A percentile compares a stretch with the other conserved stretches of the same genome.
Conservation (phyloP, 2,113 vertebrate species). For the Colius striatus region DNA sequence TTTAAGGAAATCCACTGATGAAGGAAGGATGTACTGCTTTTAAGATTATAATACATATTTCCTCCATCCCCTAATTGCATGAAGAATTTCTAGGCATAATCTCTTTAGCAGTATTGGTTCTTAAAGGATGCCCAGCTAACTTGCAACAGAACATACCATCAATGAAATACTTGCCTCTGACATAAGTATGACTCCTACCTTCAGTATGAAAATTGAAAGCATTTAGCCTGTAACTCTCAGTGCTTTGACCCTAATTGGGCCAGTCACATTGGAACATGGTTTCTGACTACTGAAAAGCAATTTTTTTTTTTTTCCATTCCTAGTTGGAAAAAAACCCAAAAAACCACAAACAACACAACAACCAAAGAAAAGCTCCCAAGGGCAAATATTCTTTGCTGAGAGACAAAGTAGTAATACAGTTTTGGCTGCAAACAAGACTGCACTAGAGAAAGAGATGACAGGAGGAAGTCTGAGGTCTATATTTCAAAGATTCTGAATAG, state of each 20-base stretch:
- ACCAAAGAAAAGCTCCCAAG: background rate
- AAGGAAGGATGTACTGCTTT: background rate
- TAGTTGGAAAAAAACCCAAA: background rate
- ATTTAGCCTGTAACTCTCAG: conserved; percentile 28
- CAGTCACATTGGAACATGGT: conserved; percentile 7
- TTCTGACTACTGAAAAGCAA: background rate
- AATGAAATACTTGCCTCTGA: conserved; percentile 1
- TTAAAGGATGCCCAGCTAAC: background rate
- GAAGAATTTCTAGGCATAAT: background rate
- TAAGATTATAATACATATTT: background rate
- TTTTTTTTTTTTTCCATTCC: background rate
- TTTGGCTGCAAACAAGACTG: background rate
- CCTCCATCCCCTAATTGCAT: background rate
- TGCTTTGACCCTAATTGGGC: conserved; percentile 27
- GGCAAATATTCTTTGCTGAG: background rate
- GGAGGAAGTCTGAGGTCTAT: background rate
- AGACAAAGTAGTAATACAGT: background rate
- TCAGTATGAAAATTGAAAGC: conserved; percentile 13
- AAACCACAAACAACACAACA: background rate
- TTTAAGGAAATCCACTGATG: background rate
- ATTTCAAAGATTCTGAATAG: background rate
- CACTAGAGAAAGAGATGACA: background rate
- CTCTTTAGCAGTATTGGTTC: background rate
- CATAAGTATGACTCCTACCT: background rate
- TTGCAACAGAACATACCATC: background rate